Conservation (phyloP, 2,797 vertebrate species). For the Megalops cyprinoides region DNA sequence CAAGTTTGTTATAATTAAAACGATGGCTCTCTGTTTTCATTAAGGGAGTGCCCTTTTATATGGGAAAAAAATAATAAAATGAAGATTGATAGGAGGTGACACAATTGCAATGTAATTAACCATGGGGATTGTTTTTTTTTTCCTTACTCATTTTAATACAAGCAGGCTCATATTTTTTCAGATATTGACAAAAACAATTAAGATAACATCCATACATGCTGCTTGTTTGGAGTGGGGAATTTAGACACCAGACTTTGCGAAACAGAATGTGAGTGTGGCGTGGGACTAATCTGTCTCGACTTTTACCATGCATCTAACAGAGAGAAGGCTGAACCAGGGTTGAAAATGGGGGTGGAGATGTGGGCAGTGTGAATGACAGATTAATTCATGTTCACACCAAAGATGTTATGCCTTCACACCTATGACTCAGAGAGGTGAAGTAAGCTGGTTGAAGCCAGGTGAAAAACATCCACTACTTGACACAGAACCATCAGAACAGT, state of each 20-base stretch:
- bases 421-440: no score
- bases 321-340: no score
- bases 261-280: no score
- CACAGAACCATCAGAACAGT: no score
- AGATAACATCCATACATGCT: not conserved
- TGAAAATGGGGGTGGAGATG: no score
- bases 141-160: slow-evolving; percentile 4
- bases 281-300: no score
- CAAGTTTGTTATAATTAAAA: slow-evolving; percentile 76
- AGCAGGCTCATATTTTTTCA: not conserved
- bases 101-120: slow-evolving; percentile 30
- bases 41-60: slow-evolving; percentile 54
- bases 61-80: slow-evolving; percentile 42
- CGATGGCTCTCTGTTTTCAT: slow-evolving; percentile 73
- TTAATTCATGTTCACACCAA: no score
- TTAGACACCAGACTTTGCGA: not conserved
- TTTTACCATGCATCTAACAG: no score
- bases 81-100: slow-evolving; percentile 55
- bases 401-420: no score
- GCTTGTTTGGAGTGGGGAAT: slow-evolving; percentile 12
- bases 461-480: no score
- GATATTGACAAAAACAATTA: not conserved
- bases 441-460: no score
- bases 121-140: slow-evolving; percentile 18
- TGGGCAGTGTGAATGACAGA: no score